Evolutionary conservation across 2,113 vertebrate genomes (phyloP).

Genomic region (Callospermophilus lateralis): DNA sequence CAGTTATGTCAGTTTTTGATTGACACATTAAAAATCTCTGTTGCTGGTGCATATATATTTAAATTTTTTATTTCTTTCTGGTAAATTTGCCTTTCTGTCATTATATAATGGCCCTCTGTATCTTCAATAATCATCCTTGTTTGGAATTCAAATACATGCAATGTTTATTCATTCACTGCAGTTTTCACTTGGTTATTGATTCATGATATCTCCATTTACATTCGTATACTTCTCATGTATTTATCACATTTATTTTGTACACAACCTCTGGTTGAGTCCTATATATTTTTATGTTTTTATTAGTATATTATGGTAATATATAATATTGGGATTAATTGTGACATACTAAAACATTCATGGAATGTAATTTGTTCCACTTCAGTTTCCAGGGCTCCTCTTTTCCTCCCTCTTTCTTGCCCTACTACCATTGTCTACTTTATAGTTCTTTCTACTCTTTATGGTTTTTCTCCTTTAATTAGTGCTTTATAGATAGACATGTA

Average conservation of each 20-base stretch:
- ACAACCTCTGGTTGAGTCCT: background rate
- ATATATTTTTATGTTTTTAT: no score
- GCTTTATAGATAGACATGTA: no score
- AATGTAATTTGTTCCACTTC: no score
- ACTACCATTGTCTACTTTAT: no score
- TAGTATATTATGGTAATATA: no score
- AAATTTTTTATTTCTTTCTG: background rate
- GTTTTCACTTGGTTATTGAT: conserved; percentile 13
- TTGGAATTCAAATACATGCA: conserved; percentile 12
- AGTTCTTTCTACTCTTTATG: no score
- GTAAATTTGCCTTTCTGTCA: background rate
- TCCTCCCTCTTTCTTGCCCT: no score
- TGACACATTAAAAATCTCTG: conserved; percentile 1
- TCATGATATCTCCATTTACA: background rate
- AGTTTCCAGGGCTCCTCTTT: no score
- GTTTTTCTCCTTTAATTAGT: no score
- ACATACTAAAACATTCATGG: no score
- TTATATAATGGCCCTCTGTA: background rate
- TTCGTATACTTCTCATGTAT: background rate
- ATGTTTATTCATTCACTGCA: background rate
- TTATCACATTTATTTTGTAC: background rate
- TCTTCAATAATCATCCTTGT: background rate
- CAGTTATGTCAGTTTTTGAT: background rate
- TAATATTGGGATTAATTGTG: no score
- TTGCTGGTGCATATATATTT: background rate